These are phyloP conservation scores for Molorchus minor DNA, from an alignment of 2,888 invertebrate species.

Conservation along the genomic window DNA sequence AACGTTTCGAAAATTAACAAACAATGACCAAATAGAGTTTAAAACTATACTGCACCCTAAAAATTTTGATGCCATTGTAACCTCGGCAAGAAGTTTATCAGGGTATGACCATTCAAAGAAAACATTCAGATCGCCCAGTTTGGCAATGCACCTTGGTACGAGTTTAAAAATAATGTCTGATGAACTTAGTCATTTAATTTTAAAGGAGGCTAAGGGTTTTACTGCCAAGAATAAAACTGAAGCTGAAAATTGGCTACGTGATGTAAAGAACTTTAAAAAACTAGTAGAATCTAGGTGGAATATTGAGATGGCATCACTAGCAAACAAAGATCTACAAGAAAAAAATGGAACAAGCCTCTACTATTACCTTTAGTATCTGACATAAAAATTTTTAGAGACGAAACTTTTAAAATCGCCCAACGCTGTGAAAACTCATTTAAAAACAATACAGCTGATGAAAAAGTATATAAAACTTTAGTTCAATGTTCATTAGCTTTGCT, in stretches of 20 bases:
- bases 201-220: slow-evolving; percentile 7
- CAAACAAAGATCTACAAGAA: slow-evolving; percentile 10
- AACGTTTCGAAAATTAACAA: slow-evolving; percentile 7
- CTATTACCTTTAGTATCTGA: slow-evolving; percentile 2
- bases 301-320: slow-evolving; percentile 4
- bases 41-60: slow-evolving; percentile 19
- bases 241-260: not conserved
- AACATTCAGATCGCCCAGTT: slow-evolving; percentile 40
- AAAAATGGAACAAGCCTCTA: slow-evolving; percentile 5
- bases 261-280: slow-evolving; percentile 8
- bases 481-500: slow-evolving; percentile 29
- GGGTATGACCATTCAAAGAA: slow-evolving; percentile 33
- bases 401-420: not conserved
- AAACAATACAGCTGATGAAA: slow-evolving; percentile 9
- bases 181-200: not conserved
- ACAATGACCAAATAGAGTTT: not conserved
- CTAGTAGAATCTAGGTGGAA: slow-evolving; percentile 1
- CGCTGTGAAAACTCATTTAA: slow-evolving; percentile 6
- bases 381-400: slow-evolving; percentile 5
- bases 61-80: slow-evolving; percentile 26
- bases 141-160: slow-evolving; percentile 38
- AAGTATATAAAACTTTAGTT: slow-evolving; percentile 31
- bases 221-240: not conserved
- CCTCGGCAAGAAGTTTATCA: slow-evolving; percentile 26
- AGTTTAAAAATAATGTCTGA: slow-evolving; percentile 3